Evolutionary conservation across 2,113 vertebrate species (phyloP).

Genomic region (Telmatochromis sp.): DNA sequence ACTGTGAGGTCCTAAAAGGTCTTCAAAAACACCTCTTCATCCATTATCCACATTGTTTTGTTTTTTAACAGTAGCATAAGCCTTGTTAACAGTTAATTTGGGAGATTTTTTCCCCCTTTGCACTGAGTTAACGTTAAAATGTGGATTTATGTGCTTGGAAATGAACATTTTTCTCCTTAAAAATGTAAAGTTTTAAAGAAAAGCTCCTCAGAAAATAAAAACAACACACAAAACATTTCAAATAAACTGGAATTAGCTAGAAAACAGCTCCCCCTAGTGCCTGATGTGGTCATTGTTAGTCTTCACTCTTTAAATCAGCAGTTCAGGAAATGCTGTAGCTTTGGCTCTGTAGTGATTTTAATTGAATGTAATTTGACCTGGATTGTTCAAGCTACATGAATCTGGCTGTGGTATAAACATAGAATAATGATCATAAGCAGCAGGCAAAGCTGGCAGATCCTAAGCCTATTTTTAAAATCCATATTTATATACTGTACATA

Average conservation of each 20-base stretch:
- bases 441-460: neutral
- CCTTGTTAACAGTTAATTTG: neutral
- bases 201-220: neutral
- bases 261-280: conserved; percentile 15
- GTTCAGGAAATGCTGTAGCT: neutral
- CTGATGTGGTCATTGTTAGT: neutral
- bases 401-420: neutral
- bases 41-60: neutral
- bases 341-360: neutral
- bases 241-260: neutral
- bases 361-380: neutral
- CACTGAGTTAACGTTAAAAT: neutral
- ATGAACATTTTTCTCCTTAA: neutral
- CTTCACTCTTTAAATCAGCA: neutral
- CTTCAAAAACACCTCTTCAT: neutral
- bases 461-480: neutral
- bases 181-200: neutral
- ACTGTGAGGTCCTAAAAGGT: neutral
- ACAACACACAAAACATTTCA: neutral
- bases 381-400: neutral
- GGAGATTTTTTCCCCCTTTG: neutral
- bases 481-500: neutral
- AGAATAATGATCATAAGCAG: neutral
- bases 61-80: neutral
- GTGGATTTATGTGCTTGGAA: neutral